Percentiles rank a stretch among this genome's conserved stretches.
These are phyloP conservation scores for Lontra canadensis DNA, from an alignment of 2,113 vertebrate species.

Conservation along the genomic window DNA sequence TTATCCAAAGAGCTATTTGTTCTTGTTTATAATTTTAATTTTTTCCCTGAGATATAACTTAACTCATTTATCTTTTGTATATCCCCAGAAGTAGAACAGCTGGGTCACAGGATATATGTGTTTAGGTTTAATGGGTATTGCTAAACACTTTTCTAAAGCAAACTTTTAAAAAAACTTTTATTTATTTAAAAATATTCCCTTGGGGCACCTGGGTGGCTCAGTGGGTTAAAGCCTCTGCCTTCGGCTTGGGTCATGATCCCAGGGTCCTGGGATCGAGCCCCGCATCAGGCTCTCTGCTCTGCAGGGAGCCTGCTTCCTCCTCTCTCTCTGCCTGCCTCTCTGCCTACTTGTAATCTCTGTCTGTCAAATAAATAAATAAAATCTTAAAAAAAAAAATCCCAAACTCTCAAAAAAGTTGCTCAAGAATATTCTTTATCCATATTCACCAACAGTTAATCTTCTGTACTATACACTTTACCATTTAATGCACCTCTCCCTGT, in stretches of 20 bases:
- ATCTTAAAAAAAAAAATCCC: background rate
- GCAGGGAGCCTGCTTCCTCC: no score
- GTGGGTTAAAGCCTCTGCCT: no score
- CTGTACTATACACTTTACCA: background rate
- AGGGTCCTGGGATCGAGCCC: no score
- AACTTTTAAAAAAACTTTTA: background rate
- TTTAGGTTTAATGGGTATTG: background rate
- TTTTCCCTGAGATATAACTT: background rate
- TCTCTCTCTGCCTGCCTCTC: no score
- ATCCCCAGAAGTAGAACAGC: background rate
- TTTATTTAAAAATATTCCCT: background rate
- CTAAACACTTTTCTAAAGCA: background rate
- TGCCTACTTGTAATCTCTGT: no score
- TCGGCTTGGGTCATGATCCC: no score
- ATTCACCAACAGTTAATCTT: constrained; percentile 19
- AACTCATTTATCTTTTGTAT: background rate
- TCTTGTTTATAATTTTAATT: background rate
- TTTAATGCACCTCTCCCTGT: background rate
- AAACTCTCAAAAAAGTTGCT: background rate
- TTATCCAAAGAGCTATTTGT: background rate
- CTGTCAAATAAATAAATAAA: no score
- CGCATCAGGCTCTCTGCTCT: no score
- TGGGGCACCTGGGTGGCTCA: no score
- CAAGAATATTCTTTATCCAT: background rate
- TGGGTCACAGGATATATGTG: background rate